These are phyloP conservation scores for Luehdorfia chinensis DNA, from an alignment of 1,140 invertebrate species.

Conservation along the genomic window DNA sequence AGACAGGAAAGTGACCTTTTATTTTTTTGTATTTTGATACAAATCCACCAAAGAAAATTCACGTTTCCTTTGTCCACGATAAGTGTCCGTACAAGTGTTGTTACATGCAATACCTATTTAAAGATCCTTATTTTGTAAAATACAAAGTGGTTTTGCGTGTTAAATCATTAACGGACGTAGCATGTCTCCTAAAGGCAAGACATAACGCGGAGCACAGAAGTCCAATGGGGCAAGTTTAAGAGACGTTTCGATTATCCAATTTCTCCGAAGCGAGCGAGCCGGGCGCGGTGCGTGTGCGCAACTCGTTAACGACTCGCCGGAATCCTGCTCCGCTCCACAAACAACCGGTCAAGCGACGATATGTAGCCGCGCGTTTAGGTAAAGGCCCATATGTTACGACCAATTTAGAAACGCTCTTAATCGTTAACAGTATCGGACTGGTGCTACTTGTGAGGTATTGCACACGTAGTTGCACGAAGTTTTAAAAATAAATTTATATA, in stretches of 20 bases:
- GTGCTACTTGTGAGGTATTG: neutral
- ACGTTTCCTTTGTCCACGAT: too few relatives aligned
- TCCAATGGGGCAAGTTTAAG: constrained; percentile 4
- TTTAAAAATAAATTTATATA: too few relatives aligned
- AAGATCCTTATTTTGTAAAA: too few relatives aligned
- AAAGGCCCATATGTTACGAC: constrained; percentile 31
- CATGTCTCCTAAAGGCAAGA: neutral
- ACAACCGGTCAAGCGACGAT: constrained; percentile 35
- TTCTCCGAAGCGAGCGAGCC: constrained; percentile 34
- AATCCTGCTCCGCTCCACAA: constrained; percentile 42
- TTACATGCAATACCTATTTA: too few relatives aligned
- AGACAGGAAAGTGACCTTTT: too few relatives aligned
- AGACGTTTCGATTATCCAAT: constrained; percentile 35
- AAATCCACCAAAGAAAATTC: too few relatives aligned
- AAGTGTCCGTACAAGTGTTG: too few relatives aligned
- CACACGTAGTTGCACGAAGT: neutral
- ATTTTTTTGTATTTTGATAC: too few relatives aligned
- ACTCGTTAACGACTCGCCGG: constrained; percentile 49
- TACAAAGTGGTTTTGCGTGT: too few relatives aligned
- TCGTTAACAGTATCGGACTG: constrained; percentile 7
- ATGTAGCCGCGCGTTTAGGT: constrained; percentile 27
- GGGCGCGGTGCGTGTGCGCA: constrained; percentile 43
- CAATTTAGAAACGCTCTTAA: constrained; percentile 47
- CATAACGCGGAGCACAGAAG: constrained; percentile 1
- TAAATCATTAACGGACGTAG: too few relatives aligned